A percentile compares a stretch with the other conserved stretches of the same genome.
Evolutionary conservation across 2,888 invertebrate genomes (phyloP).

Genomic region (Homarus gammarus): DNA sequence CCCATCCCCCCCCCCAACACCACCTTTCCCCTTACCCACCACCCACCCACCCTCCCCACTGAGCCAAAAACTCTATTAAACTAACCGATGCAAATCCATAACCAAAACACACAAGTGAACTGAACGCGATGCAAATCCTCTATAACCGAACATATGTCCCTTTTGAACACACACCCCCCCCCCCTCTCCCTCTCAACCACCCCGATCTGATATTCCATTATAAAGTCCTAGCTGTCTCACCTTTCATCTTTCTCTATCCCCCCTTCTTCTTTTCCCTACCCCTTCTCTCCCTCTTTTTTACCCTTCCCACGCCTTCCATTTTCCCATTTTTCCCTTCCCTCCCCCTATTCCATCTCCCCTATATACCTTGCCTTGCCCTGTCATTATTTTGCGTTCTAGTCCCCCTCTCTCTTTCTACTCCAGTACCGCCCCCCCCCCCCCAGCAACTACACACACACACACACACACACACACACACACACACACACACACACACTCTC

Average conservation of each 20-base stretch:
- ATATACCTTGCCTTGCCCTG: not conserved
- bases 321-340: not conserved
- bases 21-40: no score
- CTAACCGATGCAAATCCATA: conserved; percentile 30
- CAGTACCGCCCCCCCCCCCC: no score
- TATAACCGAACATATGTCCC: no score
- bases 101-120: conserved; percentile 21
- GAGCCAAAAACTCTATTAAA: not conserved
- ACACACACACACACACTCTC: no score
- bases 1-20: no score
- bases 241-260: not conserved
- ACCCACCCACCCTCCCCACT: no score
- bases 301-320: not conserved
- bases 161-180: not conserved
- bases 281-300: not conserved
- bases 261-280: not conserved
- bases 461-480: no score
- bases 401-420: not conserved
- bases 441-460: no score
- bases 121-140: no score
- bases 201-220: not conserved
- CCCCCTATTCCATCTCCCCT: not conserved
- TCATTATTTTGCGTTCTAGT: not conserved
- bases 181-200: not conserved
- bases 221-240: not conserved